These are phyloP conservation scores for Diplazon laetatorius DNA, from an alignment of 2,888 invertebrate genomes.

Conservation along the genomic window DNA sequence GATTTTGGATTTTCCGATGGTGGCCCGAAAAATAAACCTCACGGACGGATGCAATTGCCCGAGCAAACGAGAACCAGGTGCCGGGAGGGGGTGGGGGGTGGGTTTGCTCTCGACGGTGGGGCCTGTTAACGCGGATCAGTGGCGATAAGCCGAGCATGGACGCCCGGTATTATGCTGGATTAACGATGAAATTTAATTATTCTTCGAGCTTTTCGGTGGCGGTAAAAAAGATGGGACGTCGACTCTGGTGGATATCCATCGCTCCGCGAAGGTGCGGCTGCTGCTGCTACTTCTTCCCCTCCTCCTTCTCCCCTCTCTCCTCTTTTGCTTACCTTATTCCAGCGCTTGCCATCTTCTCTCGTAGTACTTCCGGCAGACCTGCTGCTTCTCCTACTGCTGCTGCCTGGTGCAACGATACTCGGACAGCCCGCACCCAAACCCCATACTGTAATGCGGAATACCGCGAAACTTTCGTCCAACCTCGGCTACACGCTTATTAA, in stretches of 20 bases:
- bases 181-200: slow-evolving; percentile 63
- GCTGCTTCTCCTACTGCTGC: slow-evolving; percentile 9
- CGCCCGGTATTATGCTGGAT: slow-evolving; percentile 59
- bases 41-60: slow-evolving; percentile 17
- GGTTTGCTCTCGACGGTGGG: background rate
- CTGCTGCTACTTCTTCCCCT: background rate
- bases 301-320: slow-evolving; percentile 2
- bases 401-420: slow-evolving; percentile 54
- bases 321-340: slow-evolving; percentile 14
- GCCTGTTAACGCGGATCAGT: slow-evolving; percentile 57
- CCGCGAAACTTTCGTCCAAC: slow-evolving; percentile 53
- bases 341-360: slow-evolving; percentile 10
- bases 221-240: slow-evolving; percentile 50
- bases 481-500: slow-evolving; percentile 58
- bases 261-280: slow-evolving; percentile 23
- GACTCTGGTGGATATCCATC: slow-evolving; percentile 43
- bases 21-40: background rate
- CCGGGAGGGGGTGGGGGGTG: no score
- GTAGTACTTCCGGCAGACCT: slow-evolving; percentile 48
- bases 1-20: background rate
- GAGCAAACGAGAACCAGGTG: background rate
- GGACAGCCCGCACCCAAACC: slow-evolving; percentile 30
- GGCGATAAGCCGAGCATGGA: slow-evolving; percentile 53
- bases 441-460: slow-evolving; percentile 36
- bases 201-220: slow-evolving; percentile 53